A percentile compares a stretch with the other conserved stretches of the same genome.
Conservation (phyloP, 2,797 vertebrate species). For the Scleropages formosus region DNA sequence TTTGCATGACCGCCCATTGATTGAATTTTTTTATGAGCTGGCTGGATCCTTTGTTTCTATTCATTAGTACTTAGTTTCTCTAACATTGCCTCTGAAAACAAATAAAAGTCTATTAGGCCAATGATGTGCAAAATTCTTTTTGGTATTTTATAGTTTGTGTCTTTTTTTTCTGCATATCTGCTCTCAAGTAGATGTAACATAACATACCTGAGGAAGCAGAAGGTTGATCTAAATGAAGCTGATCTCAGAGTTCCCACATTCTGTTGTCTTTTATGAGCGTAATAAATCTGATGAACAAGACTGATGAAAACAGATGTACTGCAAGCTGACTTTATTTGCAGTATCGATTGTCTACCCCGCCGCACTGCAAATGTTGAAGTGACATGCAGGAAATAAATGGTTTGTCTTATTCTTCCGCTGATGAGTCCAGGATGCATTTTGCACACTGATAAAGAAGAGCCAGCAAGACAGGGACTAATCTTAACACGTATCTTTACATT, state of each 20-base stretch:
- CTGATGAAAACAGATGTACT: neutral
- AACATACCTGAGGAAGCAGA: neutral
- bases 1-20: no score
- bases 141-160: neutral
- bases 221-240: neutral
- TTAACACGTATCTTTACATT: constrained; percentile 20
- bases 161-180: neutral
- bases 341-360: constrained; percentile 11
- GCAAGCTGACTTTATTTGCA: constrained; percentile 2
- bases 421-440: neutral
- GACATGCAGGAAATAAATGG: constrained; percentile 24
- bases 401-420: constrained; percentile 29
- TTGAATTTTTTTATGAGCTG: no score
- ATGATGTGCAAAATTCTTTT: neutral
- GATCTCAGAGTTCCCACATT: neutral
- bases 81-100: no score
- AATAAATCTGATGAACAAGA: neutral
- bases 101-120: no score
- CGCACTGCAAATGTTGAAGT: constrained; percentile 9
- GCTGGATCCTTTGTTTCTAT: no score
- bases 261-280: neutral
- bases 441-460: constrained; percentile 2
- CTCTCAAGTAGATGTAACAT: neutral
- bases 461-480: neutral
- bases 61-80: no score